A percentile compares a stretch with the other conserved stretches of the same genome.
Evolutionary conservation across 2,888 invertebrate species (phyloP).

Genomic region (Melieria omissa): DNA sequence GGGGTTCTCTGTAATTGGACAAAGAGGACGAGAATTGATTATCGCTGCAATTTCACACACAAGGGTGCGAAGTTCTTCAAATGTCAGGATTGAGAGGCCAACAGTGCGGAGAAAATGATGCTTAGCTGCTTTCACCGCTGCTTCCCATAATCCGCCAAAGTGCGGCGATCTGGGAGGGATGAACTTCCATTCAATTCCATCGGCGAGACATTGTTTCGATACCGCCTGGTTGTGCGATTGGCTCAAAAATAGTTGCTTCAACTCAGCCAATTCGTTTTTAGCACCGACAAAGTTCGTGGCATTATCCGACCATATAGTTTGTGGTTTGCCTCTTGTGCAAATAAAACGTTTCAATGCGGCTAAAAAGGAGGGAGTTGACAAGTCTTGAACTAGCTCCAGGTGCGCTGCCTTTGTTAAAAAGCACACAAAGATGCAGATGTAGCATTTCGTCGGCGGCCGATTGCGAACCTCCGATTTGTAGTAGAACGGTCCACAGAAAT

Average conservation of each 20-base stretch:
- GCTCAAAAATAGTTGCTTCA: conserved; percentile 18
- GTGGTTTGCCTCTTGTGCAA: conserved; percentile 15
- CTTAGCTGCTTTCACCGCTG: conserved; percentile 33
- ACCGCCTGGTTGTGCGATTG: conserved; percentile 5
- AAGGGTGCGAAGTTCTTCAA: conserved; percentile 39
- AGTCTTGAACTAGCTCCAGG: conserved; percentile 30
- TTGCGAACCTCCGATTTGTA: conserved; percentile 12
- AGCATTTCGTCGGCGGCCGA: background rate
- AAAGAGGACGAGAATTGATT: conserved; percentile 44
- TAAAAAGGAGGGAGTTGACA: conserved; percentile 32
- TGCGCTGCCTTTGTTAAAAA: conserved; percentile 31
- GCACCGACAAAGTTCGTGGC: conserved; percentile 38
- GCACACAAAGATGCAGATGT: conserved; percentile 30
- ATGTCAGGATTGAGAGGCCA: conserved; percentile 27
- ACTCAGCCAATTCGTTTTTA: conserved; percentile 29
- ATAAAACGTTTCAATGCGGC: conserved; percentile 29
- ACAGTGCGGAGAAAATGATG: conserved; percentile 28
- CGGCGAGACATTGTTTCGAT: conserved; percentile 15
- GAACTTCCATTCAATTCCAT: conserved; percentile 18
- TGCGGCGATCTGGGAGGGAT: conserved; percentile 21
- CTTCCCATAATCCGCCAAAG: conserved; percentile 35
- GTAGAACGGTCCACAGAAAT: conserved; percentile 24
- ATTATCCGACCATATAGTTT: conserved; percentile 37
- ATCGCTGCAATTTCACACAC: conserved; percentile 41
- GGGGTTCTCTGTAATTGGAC: conserved; percentile 44